Conservation (phyloP, 2,888 invertebrate genomes). For the Acronicta aceris region DNA sequence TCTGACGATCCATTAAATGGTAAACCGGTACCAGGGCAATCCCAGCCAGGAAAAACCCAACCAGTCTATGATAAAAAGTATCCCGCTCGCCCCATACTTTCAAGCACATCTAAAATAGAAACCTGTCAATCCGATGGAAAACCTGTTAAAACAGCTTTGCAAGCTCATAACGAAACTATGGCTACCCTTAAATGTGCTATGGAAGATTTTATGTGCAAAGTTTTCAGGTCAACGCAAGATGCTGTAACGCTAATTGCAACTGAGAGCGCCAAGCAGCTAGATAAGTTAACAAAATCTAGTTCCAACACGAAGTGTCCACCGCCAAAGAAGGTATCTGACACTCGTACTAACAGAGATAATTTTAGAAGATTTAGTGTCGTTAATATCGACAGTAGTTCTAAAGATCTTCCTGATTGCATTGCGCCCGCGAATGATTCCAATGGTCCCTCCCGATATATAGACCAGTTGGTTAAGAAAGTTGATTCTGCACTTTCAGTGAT, state of each 20-base stretch:
- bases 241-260: slow-evolving; percentile 62
- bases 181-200: slow-evolving; percentile 66
- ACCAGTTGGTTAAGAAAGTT: slow-evolving; percentile 53
- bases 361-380: slow-evolving; percentile 29
- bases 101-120: background rate
- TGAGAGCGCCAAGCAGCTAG: slow-evolving; percentile 62
- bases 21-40: background rate
- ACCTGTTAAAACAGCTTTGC: slow-evolving; percentile 26
- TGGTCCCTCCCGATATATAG: slow-evolving; percentile 1
- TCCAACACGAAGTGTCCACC: slow-evolving; percentile 32
- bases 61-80: background rate
- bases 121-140: slow-evolving; percentile 9
- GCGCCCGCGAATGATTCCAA: background rate
- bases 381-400: slow-evolving; percentile 25
- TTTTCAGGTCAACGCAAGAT: slow-evolving; percentile 66
- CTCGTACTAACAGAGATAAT: slow-evolving; percentile 1
- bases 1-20: background rate
- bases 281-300: slow-evolving; percentile 50
- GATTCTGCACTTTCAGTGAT: slow-evolving; percentile 60
- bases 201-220: slow-evolving; percentile 67
- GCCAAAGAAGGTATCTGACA: slow-evolving; percentile 26
- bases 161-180: slow-evolving; percentile 62
- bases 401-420: background rate
- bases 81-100: background rate
- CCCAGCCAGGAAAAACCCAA: background rate